phyloP scores from a whole-genome alignment of 2,797 vertebrate genomes.

The Gallinago nigripennis region DNA sequence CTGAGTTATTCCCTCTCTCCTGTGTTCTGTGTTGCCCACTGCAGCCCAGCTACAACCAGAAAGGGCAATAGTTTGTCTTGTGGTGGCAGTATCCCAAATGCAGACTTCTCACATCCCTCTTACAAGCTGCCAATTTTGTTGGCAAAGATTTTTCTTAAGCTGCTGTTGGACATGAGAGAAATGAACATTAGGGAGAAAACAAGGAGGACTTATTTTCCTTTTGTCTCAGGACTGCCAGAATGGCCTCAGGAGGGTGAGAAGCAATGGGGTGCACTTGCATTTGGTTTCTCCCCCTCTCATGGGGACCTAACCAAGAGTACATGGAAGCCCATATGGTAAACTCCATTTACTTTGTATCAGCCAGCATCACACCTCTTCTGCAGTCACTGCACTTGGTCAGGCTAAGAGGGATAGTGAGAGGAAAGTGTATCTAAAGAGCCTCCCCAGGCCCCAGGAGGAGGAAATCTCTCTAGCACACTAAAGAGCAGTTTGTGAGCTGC shows the following conservation, averaged over 20 bases:
- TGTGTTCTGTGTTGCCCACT: neutral
- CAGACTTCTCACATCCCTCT: constrained; percentile 26
- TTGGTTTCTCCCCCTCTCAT: neutral
- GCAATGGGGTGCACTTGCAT: neutral
- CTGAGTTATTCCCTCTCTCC: neutral
- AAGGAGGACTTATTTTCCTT: neutral
- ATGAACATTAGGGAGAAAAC: neutral
- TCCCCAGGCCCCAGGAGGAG: neutral
- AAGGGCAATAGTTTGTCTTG: neutral
- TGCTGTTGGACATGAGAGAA: neutral
- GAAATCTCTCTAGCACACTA: neutral
- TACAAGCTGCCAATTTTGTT: neutral
- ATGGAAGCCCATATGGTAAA: neutral
- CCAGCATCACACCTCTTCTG: neutral
- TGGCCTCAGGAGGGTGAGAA: neutral
- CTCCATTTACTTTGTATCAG: neutral
- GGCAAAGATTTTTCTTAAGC: neutral
- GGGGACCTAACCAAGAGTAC: neutral
- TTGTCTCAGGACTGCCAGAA: neutral
- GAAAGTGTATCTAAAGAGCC: neutral
- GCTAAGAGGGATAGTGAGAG: neutral
- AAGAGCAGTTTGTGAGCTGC: neutral
- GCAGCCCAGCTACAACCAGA: neutral
- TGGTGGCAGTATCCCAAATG: neutral
- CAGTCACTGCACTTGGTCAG: neutral